These are phyloP conservation scores for Dryocosmus kuriphilus DNA, from an alignment of 2,888 invertebrate species.

Conservation along the genomic window DNA sequence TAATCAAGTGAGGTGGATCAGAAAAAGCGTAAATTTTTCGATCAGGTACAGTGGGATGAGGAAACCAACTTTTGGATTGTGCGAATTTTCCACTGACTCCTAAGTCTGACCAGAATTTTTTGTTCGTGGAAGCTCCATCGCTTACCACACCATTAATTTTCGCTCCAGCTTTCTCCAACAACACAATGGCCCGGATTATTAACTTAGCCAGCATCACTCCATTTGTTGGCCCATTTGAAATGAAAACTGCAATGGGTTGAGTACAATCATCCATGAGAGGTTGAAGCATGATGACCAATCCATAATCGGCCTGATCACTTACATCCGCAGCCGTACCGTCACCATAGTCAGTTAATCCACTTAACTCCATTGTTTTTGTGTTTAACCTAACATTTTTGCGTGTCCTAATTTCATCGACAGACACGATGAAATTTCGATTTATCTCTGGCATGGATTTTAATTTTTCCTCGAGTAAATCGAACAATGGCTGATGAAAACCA, in stretches of 20 bases:
- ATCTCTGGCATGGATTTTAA: no score
- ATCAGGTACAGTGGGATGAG: slow-evolving; percentile 49
- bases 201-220: no score
- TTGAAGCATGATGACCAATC: slow-evolving; percentile 55
- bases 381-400: slow-evolving; percentile 92
- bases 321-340: slow-evolving; percentile 23
- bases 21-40: slow-evolving; percentile 50
- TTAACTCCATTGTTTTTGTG: slow-evolving; percentile 88
- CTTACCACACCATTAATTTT: slow-evolving; percentile 55
- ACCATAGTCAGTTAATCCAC: slow-evolving; percentile 80
- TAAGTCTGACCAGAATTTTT: no score
- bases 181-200: no score
- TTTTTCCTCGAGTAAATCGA: no score
- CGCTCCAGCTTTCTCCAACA: slow-evolving; percentile 47
- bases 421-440: no score
- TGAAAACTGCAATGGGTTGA: slow-evolving; percentile 58
- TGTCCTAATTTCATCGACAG: no score
- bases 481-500: no score
- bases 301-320: slow-evolving; percentile 49
- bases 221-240: slow-evolving; percentile 49
- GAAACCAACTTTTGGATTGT: slow-evolving; percentile 46
- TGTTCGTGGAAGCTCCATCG: no score
- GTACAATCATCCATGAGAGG: slow-evolving; percentile 50
- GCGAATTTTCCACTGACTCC: no score
- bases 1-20: no score